Evolutionary conservation across 2,797 vertebrate genomes (phyloP).

Genomic region (Poeciliopsis turneri): DNA sequence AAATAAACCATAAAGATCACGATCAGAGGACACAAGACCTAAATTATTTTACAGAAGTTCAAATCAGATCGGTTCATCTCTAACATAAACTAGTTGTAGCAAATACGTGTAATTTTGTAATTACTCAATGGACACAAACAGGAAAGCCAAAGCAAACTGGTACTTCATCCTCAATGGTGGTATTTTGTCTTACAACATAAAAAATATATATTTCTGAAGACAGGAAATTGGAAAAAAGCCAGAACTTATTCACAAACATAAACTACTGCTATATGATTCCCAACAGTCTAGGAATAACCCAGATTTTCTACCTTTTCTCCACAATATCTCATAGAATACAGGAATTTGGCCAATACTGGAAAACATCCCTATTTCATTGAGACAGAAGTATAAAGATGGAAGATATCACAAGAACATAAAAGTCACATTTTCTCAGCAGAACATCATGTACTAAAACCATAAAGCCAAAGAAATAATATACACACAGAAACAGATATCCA

Average conservation of each 20-base stretch:
- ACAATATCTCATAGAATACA: background rate
- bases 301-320: background rate
- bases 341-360: background rate
- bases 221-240: background rate
- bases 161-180: too few species aligned
- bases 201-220: background rate
- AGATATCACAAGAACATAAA: background rate
- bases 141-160: background rate
- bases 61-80: too few species aligned
- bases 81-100: background rate
- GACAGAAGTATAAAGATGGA: background rate
- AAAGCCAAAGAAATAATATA: background rate
- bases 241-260: background rate
- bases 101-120: background rate
- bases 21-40: too few species aligned
- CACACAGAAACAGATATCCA: background rate
- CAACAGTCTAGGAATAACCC: background rate
- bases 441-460: background rate
- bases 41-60: too few species aligned
- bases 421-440: background rate
- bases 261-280: background rate
- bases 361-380: background rate
- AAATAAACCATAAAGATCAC: too few species aligned
- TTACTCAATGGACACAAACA: background rate
- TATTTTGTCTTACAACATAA: background rate